Evolutionary conservation across 2,113 vertebrate species (phyloP).

Genomic region (Delphinapterus leucas): DNA sequence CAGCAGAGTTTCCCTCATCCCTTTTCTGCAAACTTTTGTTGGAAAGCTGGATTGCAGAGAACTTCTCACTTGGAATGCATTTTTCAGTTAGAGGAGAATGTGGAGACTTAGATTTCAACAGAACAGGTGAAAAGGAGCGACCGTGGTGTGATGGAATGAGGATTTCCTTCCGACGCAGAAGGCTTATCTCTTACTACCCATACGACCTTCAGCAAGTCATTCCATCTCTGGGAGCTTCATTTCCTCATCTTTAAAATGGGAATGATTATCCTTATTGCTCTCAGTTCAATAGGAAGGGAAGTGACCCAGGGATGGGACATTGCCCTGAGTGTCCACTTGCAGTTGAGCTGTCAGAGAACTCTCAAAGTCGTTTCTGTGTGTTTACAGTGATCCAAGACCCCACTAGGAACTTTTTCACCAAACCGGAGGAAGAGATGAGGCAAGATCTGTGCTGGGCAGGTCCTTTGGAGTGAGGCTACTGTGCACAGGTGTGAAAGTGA

Average conservation of each 20-base stretch:
- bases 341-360: background rate
- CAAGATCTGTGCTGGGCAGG: background rate
- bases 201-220: background rate
- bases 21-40: background rate
- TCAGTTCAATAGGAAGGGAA: background rate
- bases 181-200: background rate
- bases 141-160: background rate
- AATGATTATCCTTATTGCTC: background rate
- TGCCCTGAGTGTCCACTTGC: background rate
- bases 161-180: background rate
- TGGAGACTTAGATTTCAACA: background rate
- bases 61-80: background rate
- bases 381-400: background rate
- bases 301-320: background rate
- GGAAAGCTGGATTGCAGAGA: background rate
- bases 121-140: background rate
- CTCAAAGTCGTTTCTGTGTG: background rate
- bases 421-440: background rate
- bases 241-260: background rate
- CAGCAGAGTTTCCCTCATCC: background rate
- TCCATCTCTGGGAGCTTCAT: background rate
- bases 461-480: background rate
- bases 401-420: background rate
- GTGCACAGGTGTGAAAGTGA: background rate
- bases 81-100: background rate